Conservation (phyloP, 2,888 invertebrate species). For the Pachliopta kotzebuea region DNA sequence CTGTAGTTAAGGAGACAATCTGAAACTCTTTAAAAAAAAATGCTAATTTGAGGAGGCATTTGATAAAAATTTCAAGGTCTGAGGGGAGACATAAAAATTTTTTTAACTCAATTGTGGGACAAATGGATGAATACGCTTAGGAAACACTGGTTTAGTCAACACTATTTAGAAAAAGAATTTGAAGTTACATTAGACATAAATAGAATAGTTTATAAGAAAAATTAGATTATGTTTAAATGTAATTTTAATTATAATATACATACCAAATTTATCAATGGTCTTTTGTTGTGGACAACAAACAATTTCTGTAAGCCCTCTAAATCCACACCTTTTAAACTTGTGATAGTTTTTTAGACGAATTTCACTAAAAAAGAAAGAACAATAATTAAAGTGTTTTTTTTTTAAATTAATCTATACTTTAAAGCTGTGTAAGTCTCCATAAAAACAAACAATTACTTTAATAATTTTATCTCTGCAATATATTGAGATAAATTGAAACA, state of each 20-base stretch:
- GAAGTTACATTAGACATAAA: too few relatives aligned
- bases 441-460: not conserved
- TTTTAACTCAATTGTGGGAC: too few relatives aligned
- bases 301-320: slow-evolving; percentile 57
- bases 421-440: not conserved
- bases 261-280: slow-evolving; percentile 34
- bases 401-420: not conserved
- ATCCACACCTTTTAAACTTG: slow-evolving; percentile 65
- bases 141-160: too few relatives aligned
- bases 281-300: slow-evolving; percentile 69
- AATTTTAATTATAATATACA: not conserved
- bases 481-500: not conserved
- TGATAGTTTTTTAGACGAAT: slow-evolving; percentile 46
- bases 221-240: not conserved
- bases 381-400: not conserved
- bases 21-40: too few relatives aligned
- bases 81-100: too few relatives aligned
- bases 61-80: too few relatives aligned
- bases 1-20: too few relatives aligned
- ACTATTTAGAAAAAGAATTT: too few relatives aligned
- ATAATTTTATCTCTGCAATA: not conserved
- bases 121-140: too few relatives aligned
- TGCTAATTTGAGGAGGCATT: too few relatives aligned
- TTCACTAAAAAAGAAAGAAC: slow-evolving; percentile 40
- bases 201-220: not conserved